Evolutionary conservation across 1,140 invertebrate genomes (phyloP), one percentile per base, ranked within the genome.

Genomic region (Drosophila yakuba): DNA sequence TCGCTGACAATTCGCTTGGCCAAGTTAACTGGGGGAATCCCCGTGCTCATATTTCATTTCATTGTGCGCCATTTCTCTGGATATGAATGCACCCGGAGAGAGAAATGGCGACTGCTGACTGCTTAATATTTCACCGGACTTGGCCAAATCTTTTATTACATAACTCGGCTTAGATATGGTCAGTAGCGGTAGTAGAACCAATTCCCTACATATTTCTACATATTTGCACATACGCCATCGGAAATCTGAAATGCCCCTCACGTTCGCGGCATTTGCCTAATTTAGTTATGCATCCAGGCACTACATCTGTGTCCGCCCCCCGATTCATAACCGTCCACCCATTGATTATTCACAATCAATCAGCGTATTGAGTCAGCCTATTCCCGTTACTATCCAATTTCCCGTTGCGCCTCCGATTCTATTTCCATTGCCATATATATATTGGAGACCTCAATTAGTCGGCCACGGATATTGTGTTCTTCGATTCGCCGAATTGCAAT

Each of bases 51-150:
- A 80, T 89, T 84, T 88, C 83, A 89, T 80, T 75, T 58, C 82
- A 71, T 75, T 78, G 75, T 69, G 52, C 12, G 14, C 44, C 66
- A 78, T 78, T 71, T 71, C 71, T 78, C 64, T 28, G 28, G 36
- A 45, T 45, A 32, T 23, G 20, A 36, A 69, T 69, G 67, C 41
- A 48, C 5, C 39, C 55, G 43, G 60, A 62, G 60, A 62, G 80
- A 76, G 44, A 41, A 25, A 20, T 51, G 23, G 55, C 43, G 57
- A 59, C 45, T 72, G 58, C 75, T 68, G 67, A 78, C 69, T 79
- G 82, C 58, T 82, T 61, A 88, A 88, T 88, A 82, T 83, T 88
- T 88, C 67, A 85, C 78, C 35, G 52, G 45, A 54, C 39, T 51
- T 50, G 15, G 66, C 58, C 50, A 61, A 45, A 56, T 82, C 83